Conservation (phyloP, 2,113 vertebrate species). For the Dasypus novemcinctus region DNA sequence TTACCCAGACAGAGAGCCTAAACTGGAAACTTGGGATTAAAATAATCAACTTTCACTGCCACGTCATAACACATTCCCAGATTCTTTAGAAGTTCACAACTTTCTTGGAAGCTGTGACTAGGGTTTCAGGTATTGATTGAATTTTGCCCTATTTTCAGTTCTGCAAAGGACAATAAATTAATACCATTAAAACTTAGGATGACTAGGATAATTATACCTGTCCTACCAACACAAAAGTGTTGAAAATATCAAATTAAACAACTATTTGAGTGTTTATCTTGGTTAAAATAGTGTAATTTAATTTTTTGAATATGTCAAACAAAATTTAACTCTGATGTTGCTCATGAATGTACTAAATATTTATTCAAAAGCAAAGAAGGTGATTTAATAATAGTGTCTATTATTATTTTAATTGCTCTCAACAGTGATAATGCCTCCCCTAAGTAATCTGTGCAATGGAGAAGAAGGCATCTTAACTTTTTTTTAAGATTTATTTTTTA, state of each 20-base stretch:
- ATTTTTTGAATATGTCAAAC: constrained; percentile 8
- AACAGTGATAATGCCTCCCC: neutral
- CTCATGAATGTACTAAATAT: neutral
- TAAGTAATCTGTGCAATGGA: neutral
- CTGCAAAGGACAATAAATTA: neutral
- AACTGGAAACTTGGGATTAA: neutral
- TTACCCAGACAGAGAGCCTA: neutral
- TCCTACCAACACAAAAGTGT: neutral
- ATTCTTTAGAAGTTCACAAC: neutral
- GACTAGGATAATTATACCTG: neutral
- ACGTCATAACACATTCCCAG: neutral
- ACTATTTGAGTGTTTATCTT: neutral
- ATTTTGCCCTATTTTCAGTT: neutral
- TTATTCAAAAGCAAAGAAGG: neutral
- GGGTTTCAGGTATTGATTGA: neutral
- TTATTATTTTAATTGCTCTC: neutral
- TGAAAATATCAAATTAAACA: neutral
- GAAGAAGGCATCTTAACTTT: neutral
- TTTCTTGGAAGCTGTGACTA: neutral
- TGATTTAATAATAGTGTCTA: neutral
- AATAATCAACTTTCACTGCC: neutral
- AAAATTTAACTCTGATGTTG: neutral
- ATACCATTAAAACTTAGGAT: neutral
- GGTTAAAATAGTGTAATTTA: neutral
- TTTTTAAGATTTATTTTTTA: too few relatives aligned